Conservation (phyloP, 2,113 vertebrate genomes). For the Petaurus breviceps region DNA sequence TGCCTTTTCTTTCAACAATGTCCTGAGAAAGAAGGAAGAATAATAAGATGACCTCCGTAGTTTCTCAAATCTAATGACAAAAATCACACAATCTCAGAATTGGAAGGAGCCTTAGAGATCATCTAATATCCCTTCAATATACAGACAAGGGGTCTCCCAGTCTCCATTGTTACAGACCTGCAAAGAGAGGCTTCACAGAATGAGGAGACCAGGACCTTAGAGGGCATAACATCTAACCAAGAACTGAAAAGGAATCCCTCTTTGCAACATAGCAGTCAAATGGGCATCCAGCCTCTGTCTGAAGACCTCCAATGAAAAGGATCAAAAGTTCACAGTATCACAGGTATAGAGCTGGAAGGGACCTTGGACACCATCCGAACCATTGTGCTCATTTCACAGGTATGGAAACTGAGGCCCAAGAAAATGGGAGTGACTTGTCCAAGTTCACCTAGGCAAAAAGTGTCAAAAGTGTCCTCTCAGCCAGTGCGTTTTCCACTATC, state of each 20-base stretch:
- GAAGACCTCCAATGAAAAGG: background rate
- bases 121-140: no score
- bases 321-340: background rate
- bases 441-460: background rate
- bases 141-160: no score
- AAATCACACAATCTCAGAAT: background rate
- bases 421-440: background rate
- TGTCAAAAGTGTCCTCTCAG: background rate
- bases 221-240: no score
- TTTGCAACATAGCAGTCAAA: background rate
- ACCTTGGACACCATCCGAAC: background rate
- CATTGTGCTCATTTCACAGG: background rate
- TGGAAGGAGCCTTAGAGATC: no score
- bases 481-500: background rate
- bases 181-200: no score
- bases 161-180: no score
- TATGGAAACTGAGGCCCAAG: background rate
- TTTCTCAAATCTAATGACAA: background rate
- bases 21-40: background rate
- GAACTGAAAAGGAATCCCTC: no score
- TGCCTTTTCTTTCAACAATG: background rate
- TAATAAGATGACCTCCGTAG: background rate
- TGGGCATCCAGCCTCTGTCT: background rate
- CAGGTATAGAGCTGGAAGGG: no score
- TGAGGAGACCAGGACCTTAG: no score